Evolutionary conservation across 2,113 vertebrate genomes (phyloP), one percentile per base, ranked within the genome.

Genomic region (Gymnarchus niloticus): DNA sequence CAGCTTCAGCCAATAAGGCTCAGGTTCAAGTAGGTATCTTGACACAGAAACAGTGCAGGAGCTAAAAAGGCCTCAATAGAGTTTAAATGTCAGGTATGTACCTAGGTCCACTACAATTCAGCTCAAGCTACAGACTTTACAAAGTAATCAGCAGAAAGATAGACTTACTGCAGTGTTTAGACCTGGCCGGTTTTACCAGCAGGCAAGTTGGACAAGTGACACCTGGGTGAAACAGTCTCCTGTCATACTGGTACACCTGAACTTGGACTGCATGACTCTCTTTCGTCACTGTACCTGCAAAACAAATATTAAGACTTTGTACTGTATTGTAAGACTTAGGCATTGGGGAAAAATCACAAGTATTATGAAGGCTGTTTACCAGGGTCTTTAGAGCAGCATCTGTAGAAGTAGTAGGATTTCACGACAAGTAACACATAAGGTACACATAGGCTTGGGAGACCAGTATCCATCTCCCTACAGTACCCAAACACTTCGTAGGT

Each of bases 111-210:
- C 37, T 12, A 44, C 12, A 51, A 37, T 82, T 33, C 23, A 82
- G 19, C 49, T 82, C 54, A 56, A 82, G 25, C 12, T 82, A 33
- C 23, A 0, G 80, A 28, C 25, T 54, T 56, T 51, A 8, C 17
- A 56, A 17, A 56, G 28, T 33, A 56, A 25, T 54, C 12, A 52
- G 14, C n/a, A 25, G 33, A 23, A 28, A 25, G 3, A 21, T 52
- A 51, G 37, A 90, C 93, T 92, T 90, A 99, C 98, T 89, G 89
- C 98, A 99, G 83, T 99, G 98, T 91, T 98, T 99, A 33, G 98
- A 99, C 10, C 97, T 94, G 28, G 98, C 97, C 23, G 97, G 98
- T 90, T 98, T 99, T 91, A 94, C 86, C 65, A 97, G 48, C 0
- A 89, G 84, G 87, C 98, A 99, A 0, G 96, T 96, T 6, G 93